phyloP scores from a whole-genome alignment of 2,888 invertebrate genomes.

The Sepiola atlantica region DNA sequence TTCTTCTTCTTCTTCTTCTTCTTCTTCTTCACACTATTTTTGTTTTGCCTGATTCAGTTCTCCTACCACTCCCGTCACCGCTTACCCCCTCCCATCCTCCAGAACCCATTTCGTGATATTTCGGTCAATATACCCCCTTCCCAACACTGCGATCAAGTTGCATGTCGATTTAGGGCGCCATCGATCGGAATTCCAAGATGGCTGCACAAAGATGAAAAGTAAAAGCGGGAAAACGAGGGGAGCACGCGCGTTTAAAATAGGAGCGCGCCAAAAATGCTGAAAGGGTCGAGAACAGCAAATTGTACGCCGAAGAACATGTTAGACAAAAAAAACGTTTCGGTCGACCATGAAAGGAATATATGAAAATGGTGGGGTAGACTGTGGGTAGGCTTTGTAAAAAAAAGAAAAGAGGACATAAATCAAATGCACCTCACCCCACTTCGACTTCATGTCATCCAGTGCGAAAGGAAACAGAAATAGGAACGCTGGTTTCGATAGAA shows the following conservation, averaged over 20 bases:
- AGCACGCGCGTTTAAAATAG: not conserved
- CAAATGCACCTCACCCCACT: not conserved
- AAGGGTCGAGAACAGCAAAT: not conserved
- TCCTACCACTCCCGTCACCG: too few relatives aligned
- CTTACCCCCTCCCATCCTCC: too few relatives aligned
- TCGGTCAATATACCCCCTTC: too few relatives aligned
- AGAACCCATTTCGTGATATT: too few relatives aligned
- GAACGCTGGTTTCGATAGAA: not conserved
- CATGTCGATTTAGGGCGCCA: not conserved
- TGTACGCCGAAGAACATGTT: not conserved
- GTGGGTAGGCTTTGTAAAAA: not conserved
- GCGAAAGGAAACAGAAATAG: not conserved
- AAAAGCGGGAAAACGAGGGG: not conserved
- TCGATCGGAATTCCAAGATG: not conserved
- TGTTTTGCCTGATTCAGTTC: too few relatives aligned
- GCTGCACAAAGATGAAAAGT: not conserved
- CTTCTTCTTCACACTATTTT: too few relatives aligned
- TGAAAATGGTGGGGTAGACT: not conserved
- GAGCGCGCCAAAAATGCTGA: not conserved
- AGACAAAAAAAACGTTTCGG: not conserved
- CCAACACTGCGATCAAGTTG: not conserved
- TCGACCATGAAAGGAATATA: not conserved
- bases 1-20: too few relatives aligned
- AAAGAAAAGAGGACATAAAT: not conserved
- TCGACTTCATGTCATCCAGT: not conserved